Evolutionary conservation across 2,113 vertebrate species (phyloP), one percentile per base, ranked within the genome.

Genomic region (Proterorhinus semilunaris): DNA sequence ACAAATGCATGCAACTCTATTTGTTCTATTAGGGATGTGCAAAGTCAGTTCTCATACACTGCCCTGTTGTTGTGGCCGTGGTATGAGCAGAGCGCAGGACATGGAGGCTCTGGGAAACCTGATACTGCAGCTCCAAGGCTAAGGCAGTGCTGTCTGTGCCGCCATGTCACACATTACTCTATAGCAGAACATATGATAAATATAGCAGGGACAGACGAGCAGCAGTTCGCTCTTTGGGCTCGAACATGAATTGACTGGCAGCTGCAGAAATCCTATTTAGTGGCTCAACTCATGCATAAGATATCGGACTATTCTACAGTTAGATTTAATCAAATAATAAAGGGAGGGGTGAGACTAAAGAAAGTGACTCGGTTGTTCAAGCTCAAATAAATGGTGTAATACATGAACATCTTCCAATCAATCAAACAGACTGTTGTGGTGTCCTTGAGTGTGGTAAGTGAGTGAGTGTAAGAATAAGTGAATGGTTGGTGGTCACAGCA

Each of bases 181-280:
- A 72, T 46, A 54, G 43, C 21, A 63, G 78, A 71, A 82, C 87
- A 82, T 71, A 83, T 65, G 76, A 80, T 83, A 88, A 84, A 89
- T 87, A 87, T 90, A 91, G 87, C 71, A 69, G 57, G 52, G 62
- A 44, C 62, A 62, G 54, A 8, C 53, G 61, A 71, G 80, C 83
- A 84, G 64, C 81, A 78, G 79, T 66, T 73, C 71, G 65, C 44
- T 77, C 36, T 44, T 58, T 62, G 49, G 73, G 53, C 64, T 77
- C 42, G 77, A 54, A 61, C 74, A 66, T 59, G 65, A 49, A 71
- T 10, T 61, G 36, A n/a, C 46, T 17, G 59, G 48, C 79, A 82
- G 80, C 76, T 83, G 76, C 17, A 68, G 45, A 11, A 51, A 21
- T 44, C 7, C 59, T 68, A 42, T 44, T 42, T 50, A 50, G 68